Evolutionary conservation across 2,797 vertebrate species (phyloP), one percentile per base, ranked within the genome.

Genomic region (Microhierax caerulescens): DNA sequence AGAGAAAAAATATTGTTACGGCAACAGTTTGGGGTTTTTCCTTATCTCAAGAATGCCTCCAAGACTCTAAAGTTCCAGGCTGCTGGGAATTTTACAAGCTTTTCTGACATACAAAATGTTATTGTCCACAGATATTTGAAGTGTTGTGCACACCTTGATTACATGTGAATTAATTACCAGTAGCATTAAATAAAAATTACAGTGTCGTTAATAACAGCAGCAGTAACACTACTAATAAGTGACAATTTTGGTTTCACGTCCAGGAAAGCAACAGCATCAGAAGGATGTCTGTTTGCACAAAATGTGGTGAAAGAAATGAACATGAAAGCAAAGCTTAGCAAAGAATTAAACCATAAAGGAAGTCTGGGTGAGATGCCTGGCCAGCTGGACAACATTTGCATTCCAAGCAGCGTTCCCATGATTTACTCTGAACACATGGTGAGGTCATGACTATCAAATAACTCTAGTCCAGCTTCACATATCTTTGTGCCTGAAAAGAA

Each of bases 361-460:
- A 48, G 56, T 25, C 56, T 70, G 90, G 77, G 80, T 95, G 90
- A 93, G 64, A 73, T 32, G 77, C 37, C 53, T 82, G 94, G 70
- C 88, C 97, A 97, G 93, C 85, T 96, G 95, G 94, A 92, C 85
- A 90, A 34, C 77, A 92, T 91, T 92, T 92, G 63, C 79, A 91
- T 96, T 97, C 93, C 95, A 75, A 91, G 69, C 57, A 90, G 56
- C 3, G 43, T 93, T 97, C 78, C 86, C 85, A 75, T 90, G 90
- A 89, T 95, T 94, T 96, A 85, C 90, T 81, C 61, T 81, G 84
- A 95, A 89, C 75, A 92, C 88, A 91, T 92, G 92, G 92, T 81
- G 73, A 91, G 90, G 93, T 95, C 92, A 78, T 34, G 67, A 93
- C 84, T 88, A 78, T 75, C 81, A 93, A 91, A 94, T 88, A 95